These are phyloP conservation scores for Maniola jurtina DNA, from an alignment of 1,140 invertebrate species.

Conservation along the genomic window DNA sequence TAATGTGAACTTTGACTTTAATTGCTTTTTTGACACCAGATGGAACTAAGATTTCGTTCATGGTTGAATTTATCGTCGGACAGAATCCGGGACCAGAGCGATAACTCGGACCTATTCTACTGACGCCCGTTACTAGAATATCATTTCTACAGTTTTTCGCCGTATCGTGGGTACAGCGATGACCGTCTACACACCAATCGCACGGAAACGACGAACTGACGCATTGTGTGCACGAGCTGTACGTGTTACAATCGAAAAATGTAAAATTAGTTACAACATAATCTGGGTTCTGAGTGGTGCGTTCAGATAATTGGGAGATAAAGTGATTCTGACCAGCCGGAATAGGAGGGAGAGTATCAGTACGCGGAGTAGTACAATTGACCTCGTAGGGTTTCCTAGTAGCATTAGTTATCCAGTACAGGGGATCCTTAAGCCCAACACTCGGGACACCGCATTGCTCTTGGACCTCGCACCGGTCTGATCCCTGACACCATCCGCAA, in stretches of 20 bases:
- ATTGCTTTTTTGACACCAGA: constrained; percentile 93
- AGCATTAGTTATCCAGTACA: too few species aligned
- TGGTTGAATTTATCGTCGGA: constrained; percentile 95
- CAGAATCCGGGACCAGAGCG: constrained; percentile 95
- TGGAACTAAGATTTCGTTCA: constrained; percentile 93
- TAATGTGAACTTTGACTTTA: constrained; percentile 95
- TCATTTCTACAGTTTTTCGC: constrained; percentile 97
- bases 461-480: constrained; percentile 93
- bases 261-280: constrained; percentile 98
- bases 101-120: constrained; percentile 93
- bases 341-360: constrained; percentile 93
- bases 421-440: constrained; percentile 96
- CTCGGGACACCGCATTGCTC: constrained; percentile 91
- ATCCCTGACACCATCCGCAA: constrained; percentile 96
- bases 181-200: constrained; percentile 98
- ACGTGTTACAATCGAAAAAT: constrained; percentile 98
- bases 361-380: constrained; percentile 95
- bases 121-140: constrained; percentile 95
- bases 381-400: constrained; percentile 93
- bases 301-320: constrained; percentile 96
- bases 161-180: constrained; percentile 96
- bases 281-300: constrained; percentile 93
- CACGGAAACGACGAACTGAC: constrained; percentile 96
- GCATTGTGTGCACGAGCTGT: constrained; percentile 95
- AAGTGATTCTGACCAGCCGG: constrained; percentile 96